These are phyloP conservation scores for Sitta europaea DNA, from an alignment of 2,113 vertebrate genomes.

Conservation along the genomic window DNA sequence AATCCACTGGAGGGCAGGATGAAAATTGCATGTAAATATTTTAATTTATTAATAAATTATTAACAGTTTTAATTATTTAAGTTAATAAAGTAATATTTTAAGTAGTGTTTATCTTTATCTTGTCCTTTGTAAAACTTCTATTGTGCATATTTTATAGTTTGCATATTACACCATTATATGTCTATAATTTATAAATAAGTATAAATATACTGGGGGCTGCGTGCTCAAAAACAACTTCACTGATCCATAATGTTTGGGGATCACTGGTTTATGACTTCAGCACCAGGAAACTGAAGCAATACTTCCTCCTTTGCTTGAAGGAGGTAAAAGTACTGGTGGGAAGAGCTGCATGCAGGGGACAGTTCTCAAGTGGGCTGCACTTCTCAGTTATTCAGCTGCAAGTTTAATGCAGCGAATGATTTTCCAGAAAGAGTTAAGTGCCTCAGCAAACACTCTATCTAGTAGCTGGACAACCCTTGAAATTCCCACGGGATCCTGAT, in stretches of 20 bases:
- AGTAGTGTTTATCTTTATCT: neutral
- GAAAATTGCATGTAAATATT: neutral
- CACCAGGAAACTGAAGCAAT: neutral
- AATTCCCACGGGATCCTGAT: neutral
- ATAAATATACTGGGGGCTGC: neutral
- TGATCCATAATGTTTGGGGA: neutral
- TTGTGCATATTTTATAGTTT: neutral
- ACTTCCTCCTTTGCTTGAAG: neutral
- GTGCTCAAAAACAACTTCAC: neutral
- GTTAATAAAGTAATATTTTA: neutral
- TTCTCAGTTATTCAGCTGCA: neutral
- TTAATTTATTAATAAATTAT: neutral
- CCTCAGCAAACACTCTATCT: neutral
- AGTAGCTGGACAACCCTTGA: neutral
- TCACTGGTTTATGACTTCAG: neutral
- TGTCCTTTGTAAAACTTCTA: neutral
- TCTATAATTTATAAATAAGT: neutral
- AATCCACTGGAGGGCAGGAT: neutral
- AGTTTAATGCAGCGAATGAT: neutral
- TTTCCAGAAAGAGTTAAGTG: neutral
- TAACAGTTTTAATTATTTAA: neutral
- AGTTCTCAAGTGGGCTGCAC: neutral
- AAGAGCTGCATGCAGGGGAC: neutral
- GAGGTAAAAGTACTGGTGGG: neutral
- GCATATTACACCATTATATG: neutral